Base-by-base conservation (phyloP, 2,888 invertebrate species). In the Leptodirus hochenwartii region DNA sequence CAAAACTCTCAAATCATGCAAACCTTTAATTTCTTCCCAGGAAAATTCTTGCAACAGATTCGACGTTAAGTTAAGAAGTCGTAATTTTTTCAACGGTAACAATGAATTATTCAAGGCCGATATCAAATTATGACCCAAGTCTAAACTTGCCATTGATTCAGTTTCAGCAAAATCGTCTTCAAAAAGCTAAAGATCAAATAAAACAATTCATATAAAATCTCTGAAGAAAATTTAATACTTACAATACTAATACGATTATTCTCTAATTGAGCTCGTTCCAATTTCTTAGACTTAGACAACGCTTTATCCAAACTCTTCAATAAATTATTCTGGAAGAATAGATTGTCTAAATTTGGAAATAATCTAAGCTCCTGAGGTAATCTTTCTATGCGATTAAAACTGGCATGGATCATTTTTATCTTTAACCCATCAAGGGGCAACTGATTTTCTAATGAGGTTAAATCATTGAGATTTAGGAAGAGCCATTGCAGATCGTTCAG, bases 31-130 rank as follows among this genome's bases (percentile, higher is more conserved):
- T 51, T 84, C 79, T 49, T 75, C 70, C 45, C 84, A 64, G 0
- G 80, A 80, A 55, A 85, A 84, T 44, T 80, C 78, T 2, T 64
- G 61, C 32, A 84, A 61, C 22, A 64, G 60, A 48, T 85, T 85
- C 47, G 72, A 70, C 0, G 80, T 78, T 35, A 85, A 58, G 54
- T 82, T 82, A 24, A 79, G 61, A 38, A 64, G 67, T 37, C 65
- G 63, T 13, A 85, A 54, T 6, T 69, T 67, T 41, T 66, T 65
- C 29, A 84, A 56, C 23, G 73, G 71, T 41, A 69, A 59, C 23
- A 84, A 49, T 0, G 82, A 80, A 28, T 72, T 71, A 45, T 80
- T 81, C 31, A 84, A 51, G 2, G 71, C 64, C 29, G 64, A 67
- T 1, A 84, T 58, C 38, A 69, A 62, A 51, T 85, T 85, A 46